Evolutionary conservation across 2,797 vertebrate species (phyloP).

Genomic region (Sebastes trivittatus): DNA sequence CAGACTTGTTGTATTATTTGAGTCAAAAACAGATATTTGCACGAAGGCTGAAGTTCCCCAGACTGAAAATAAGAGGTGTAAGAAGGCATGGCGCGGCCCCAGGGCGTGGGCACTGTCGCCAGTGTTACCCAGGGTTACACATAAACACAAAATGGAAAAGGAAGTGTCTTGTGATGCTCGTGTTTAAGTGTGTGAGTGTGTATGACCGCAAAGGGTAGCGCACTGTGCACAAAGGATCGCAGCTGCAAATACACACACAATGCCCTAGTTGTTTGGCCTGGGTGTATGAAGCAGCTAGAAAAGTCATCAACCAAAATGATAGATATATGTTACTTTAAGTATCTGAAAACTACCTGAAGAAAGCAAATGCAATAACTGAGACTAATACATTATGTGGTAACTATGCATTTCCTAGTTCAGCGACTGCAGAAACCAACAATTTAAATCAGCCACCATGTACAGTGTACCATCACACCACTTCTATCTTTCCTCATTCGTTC

Average conservation of each 20-base stretch:
- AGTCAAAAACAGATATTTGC: conserved; percentile 79
- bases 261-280: conserved; percentile 24
- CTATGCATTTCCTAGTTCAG: conserved; percentile 13
- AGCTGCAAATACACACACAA: conserved; percentile 45
- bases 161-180: conserved; percentile 48
- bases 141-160: conserved; percentile 53
- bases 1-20: conserved; percentile 69
- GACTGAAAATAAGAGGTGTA: conserved; percentile 79
- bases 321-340: neutral
- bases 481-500: conserved; percentile 30
- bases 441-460: conserved; percentile 37
- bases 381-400: conserved; percentile 7
- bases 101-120: conserved; percentile 74
- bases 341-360: neutral
- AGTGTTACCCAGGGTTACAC: conserved; percentile 49
- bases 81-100: conserved; percentile 59
- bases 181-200: conserved; percentile 6
- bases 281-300: conserved; percentile 1
- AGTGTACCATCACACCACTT: conserved; percentile 14
- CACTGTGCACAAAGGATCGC: conserved; percentile 31
- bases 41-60: conserved; percentile 66
- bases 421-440: conserved; percentile 36
- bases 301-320: conserved; percentile 3
- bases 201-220: conserved; percentile 20
- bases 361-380: neutral